Evolutionary conservation across 2,888 invertebrate species (phyloP).

Genomic region (Ochropleura plecta): DNA sequence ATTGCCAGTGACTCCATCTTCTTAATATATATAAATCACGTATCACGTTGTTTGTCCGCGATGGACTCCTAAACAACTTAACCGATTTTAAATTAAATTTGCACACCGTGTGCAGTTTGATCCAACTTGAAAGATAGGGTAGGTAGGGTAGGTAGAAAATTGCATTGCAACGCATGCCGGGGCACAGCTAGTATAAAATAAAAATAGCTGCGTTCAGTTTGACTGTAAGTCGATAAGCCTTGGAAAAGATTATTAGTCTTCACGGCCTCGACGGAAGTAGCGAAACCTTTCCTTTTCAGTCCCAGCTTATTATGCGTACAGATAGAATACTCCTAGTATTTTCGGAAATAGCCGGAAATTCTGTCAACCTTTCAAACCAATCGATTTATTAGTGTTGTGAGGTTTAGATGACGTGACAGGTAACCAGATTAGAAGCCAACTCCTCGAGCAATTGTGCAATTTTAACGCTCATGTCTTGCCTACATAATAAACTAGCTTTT

Average conservation of each 20-base stretch:
- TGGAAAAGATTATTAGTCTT: background rate
- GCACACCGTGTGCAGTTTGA: too few species aligned
- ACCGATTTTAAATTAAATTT: too few species aligned
- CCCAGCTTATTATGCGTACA: background rate
- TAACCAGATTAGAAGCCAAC: background rate
- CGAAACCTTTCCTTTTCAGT: background rate
- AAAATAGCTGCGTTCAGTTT: background rate
- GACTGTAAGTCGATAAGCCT: background rate
- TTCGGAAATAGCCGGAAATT: slow-evolving; percentile 15
- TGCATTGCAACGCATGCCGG: too few species aligned
- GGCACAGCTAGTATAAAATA: background rate
- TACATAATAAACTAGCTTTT: too few species aligned
- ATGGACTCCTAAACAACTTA: too few species aligned
- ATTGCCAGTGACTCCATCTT: background rate
- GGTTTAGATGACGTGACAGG: background rate
- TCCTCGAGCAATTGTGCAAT: background rate
- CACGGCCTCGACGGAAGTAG: background rate
- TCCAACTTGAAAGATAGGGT: too few species aligned
- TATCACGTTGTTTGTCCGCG: too few species aligned
- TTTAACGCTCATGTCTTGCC: background rate
- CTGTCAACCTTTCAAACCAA: background rate
- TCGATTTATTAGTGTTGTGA: slow-evolving; percentile 14
- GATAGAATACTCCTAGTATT: background rate
- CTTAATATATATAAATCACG: too few species aligned
- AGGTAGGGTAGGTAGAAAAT: too few species aligned